Base-by-base conservation (phyloP, 2,797 vertebrate genomes). In the Cyclopterus lumpus region DNA sequence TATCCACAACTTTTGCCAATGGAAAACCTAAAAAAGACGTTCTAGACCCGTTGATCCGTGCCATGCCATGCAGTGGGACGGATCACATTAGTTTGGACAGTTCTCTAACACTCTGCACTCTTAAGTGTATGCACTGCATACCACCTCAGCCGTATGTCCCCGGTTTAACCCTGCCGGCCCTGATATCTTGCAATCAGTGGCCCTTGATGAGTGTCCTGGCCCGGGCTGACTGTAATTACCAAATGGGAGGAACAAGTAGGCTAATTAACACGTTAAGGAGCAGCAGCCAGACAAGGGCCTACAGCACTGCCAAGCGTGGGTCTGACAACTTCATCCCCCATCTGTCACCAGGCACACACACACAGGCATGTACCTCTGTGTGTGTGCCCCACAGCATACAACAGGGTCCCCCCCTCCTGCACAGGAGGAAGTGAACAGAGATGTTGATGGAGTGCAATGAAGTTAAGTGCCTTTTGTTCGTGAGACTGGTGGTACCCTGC, bases 181-280 rank as follows among this genome's bases (percentile, higher is more conserved):
- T 38, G 38, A 63, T 48, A 66, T 81, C 78, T 82, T 73, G 85
- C 49, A 61, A 51, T 89, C 86, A 54, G 85, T 75, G 80, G 85
- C 86, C 84, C 75, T 77, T 81, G 86, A 86, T 87, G 86, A 89
- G 80, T 48, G 71, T 75, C 83, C 88, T 86, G 84, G 80, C 82
- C 73, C 71, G 54, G 81, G 54, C 86, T 85, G 85, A 46, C 73
- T 86, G 83, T 93, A 92, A 94, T 93, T 91, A 93, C 89, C 79
- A 77, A 86, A 86, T 90, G 90, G 88, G 88, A 84, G 77, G 86
- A 90, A 87, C 88, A 84, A 87, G 91, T 87, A 73, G 84, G 84
- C 86, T 94, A 93, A 95, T 94, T 93, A 94, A 86, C 91, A 89
- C 67, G 59, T 86, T 93, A 93, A 93, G 89, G 78, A 92, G 91